A percentile compares a stretch with the other conserved stretches of the same genome.
These are phyloP conservation scores for Morone saxatilis DNA, from an alignment of 2,113 vertebrate genomes.

Conservation along the genomic window DNA sequence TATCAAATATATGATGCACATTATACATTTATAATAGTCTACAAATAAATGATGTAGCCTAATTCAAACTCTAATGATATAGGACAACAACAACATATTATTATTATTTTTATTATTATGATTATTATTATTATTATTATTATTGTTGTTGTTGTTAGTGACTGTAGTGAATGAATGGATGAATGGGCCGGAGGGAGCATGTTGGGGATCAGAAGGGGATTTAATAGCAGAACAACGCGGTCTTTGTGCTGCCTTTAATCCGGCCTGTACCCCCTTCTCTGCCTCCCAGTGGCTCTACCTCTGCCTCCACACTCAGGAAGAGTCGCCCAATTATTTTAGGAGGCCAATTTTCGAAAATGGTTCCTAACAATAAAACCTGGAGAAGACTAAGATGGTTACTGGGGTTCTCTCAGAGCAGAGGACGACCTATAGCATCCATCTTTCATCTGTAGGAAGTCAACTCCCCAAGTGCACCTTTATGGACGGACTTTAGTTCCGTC, in stretches of 20 bases:
- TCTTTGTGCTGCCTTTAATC: slow-evolving; percentile 86
- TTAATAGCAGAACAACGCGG: slow-evolving; percentile 81
- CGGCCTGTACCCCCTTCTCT: slow-evolving; percentile 65
- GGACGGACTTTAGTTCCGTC: background rate
- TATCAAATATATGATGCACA: no score
- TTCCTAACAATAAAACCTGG: slow-evolving; percentile 16
- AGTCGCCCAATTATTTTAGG: slow-evolving; percentile 65
- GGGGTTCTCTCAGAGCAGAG: background rate
- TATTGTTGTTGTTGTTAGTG: slow-evolving; percentile 49
- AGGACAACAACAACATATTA: slow-evolving; percentile 24
- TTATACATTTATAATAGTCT: no score
- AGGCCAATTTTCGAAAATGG: slow-evolving; percentile 60
- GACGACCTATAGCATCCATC: no score
- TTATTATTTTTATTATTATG: slow-evolving; percentile 56
- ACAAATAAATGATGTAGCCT: no score
- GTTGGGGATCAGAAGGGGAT: slow-evolving; percentile 82
- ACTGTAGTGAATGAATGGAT: slow-evolving; percentile 42
- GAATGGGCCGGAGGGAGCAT: slow-evolving; percentile 69
- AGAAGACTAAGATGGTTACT: background rate
- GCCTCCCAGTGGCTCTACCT: slow-evolving; percentile 30
- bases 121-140: slow-evolving; percentile 50
- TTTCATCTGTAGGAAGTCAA: background rate
- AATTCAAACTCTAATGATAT: background rate
- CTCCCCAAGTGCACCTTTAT: background rate
- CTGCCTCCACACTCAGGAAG: slow-evolving; percentile 48